These are phyloP conservation scores for Amblyornis subalaris DNA, from an alignment of 2,113 vertebrate genomes.

Conservation along the genomic window DNA sequence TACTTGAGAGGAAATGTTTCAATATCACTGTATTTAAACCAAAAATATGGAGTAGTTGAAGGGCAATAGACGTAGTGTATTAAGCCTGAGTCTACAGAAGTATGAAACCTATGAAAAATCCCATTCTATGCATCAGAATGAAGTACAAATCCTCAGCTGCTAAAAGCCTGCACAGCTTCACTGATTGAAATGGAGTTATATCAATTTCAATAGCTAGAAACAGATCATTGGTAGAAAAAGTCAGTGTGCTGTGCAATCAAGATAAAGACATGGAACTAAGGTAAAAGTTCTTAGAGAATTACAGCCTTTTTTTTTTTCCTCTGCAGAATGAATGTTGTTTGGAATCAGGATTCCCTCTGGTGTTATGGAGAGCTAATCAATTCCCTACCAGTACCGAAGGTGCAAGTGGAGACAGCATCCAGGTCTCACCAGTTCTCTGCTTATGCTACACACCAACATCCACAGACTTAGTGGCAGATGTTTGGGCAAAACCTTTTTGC, in stretches of 20 bases:
- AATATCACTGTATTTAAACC: neutral
- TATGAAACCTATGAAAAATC: neutral
- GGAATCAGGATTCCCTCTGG: neutral
- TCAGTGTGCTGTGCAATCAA: neutral
- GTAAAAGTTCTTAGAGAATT: neutral
- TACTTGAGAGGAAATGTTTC: neutral
- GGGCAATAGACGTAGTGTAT: neutral
- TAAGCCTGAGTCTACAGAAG: neutral
- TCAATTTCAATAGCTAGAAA: neutral
- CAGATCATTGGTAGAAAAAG: neutral
- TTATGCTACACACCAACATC: neutral
- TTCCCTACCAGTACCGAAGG: neutral
- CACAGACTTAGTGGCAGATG: neutral
- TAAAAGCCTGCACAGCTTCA: neutral
- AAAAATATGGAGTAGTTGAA: neutral
- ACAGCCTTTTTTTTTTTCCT: neutral
- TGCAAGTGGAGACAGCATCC: neutral
- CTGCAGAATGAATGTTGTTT: neutral
- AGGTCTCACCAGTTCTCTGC: neutral
- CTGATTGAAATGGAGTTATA: neutral
- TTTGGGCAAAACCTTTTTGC: neutral
- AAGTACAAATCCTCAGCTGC: neutral
- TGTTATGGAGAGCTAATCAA: neutral
- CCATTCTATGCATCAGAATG: neutral
- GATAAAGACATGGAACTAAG: neutral